Conservation (phyloP, 2,113 vertebrate species). For the Phyllopteryx taeniolatus region DNA sequence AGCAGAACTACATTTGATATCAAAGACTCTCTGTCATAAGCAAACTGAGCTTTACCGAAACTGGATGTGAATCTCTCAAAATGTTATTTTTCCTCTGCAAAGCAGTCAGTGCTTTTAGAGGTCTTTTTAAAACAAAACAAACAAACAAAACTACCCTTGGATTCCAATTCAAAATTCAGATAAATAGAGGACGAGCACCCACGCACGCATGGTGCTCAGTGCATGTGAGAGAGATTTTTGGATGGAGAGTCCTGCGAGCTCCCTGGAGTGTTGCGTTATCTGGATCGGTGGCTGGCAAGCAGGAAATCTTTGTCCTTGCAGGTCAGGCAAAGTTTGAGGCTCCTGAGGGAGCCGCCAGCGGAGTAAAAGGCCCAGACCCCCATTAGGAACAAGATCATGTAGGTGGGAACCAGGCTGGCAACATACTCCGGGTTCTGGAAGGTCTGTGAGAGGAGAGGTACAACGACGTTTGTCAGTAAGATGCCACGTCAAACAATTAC, state of each 20-base stretch:
- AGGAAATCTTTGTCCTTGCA: slow-evolving; percentile 82
- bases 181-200: slow-evolving; percentile 4
- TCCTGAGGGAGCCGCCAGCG: slow-evolving; percentile 76
- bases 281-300: slow-evolving; percentile 75
- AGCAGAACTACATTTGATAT: neutral
- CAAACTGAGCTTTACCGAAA: slow-evolving; percentile 2
- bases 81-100: slow-evolving; percentile 4
- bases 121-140: slow-evolving; percentile 7
- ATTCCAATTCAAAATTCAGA: slow-evolving; percentile 15
- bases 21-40: neutral
- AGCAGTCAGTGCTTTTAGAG: neutral
- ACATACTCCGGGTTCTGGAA: slow-evolving; percentile 75
- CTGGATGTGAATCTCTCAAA: slow-evolving; percentile 4
- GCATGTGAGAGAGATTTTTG: slow-evolving; percentile 28
- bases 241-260: slow-evolving; percentile 40
- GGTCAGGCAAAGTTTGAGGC: slow-evolving; percentile 78
- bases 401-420: slow-evolving; percentile 70
- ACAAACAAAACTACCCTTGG: neutral
- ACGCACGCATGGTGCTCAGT: slow-evolving; percentile 1
- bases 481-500: neutral
- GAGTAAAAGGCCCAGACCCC: slow-evolving; percentile 76
- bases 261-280: slow-evolving; percentile 59
- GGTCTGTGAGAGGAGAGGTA: slow-evolving; percentile 55
- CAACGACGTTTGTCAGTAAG: neutral
- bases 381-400: slow-evolving; percentile 71